These are phyloP conservation scores for Crotalus tigris DNA, from an alignment of 2,113 vertebrate genomes.

Conservation along the genomic window DNA sequence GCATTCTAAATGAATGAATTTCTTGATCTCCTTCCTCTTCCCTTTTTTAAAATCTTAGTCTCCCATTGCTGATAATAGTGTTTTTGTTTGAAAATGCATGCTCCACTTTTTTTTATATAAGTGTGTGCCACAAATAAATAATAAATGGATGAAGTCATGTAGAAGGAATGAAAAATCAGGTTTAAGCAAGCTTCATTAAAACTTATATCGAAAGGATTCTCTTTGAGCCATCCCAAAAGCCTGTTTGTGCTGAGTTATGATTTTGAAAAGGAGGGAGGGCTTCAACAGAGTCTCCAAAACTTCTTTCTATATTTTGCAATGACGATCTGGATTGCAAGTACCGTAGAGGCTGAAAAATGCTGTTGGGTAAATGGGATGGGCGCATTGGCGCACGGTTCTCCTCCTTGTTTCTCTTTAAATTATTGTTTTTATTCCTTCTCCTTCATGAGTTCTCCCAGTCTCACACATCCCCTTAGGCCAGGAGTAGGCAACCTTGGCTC, in stretches of 20 bases:
- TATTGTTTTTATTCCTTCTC: neutral
- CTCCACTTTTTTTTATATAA: neutral
- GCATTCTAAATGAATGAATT: neutral
- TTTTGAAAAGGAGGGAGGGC: neutral
- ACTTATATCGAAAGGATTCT: neutral
- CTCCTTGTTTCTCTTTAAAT: neutral
- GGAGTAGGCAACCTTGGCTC: no score
- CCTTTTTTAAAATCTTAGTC: neutral
- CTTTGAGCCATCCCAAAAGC: neutral
- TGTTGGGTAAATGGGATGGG: neutral
- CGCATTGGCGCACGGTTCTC: neutral
- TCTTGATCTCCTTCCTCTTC: neutral
- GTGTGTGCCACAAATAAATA: neutral
- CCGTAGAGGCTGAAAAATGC: neutral
- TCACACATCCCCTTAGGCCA: neutral
- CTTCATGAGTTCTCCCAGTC: neutral
- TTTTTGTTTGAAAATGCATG: neutral
- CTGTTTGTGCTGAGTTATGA: neutral
- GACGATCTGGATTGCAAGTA: neutral
- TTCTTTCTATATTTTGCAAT: neutral
- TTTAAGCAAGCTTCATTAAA: neutral
- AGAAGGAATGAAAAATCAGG: neutral
- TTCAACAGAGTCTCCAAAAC: neutral
- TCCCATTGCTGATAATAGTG: neutral
- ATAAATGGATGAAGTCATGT: neutral